Conservation (phyloP, 2,797 vertebrate species). For the Gymnothorax reevesii region DNA sequence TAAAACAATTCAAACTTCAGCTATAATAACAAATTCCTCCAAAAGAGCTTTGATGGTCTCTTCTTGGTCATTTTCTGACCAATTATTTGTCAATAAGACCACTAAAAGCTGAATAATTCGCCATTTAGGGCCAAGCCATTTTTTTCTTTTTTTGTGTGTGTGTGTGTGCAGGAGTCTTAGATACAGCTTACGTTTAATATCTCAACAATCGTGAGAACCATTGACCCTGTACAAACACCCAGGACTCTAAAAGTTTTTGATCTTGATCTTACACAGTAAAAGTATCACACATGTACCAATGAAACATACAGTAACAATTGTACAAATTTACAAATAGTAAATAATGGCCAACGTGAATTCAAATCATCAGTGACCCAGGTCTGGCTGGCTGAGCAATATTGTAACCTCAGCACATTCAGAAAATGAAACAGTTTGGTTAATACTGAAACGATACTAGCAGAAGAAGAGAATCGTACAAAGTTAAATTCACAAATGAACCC, state of each 20-base stretch:
- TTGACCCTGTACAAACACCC: not conserved
- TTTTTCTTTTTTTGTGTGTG: not conserved
- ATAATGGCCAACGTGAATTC: not conserved
- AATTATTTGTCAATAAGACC: not conserved
- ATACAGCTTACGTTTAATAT: not conserved
- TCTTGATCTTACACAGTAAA: not conserved
- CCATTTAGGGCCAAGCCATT: not conserved
- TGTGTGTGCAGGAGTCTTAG: not conserved
- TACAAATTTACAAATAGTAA: not conserved
- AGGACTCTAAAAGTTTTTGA: not conserved
- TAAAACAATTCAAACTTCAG: not conserved
- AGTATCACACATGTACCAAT: not conserved
- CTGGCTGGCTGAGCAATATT: not conserved
- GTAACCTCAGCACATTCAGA: not conserved
- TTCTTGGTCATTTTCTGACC: not conserved
- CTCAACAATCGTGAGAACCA: not conserved
- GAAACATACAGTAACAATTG: not conserved
- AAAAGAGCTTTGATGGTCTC: not conserved
- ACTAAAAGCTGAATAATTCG: too few species aligned
- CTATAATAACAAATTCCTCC: not conserved
- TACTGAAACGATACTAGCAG: not conserved
- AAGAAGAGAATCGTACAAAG: not conserved
- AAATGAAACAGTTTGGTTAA: not conserved
- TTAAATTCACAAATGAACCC: not conserved
- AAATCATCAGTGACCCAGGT: not conserved